Conservation (phyloP, 2,113 vertebrate species). For the Dromiciops gliroides region DNA sequence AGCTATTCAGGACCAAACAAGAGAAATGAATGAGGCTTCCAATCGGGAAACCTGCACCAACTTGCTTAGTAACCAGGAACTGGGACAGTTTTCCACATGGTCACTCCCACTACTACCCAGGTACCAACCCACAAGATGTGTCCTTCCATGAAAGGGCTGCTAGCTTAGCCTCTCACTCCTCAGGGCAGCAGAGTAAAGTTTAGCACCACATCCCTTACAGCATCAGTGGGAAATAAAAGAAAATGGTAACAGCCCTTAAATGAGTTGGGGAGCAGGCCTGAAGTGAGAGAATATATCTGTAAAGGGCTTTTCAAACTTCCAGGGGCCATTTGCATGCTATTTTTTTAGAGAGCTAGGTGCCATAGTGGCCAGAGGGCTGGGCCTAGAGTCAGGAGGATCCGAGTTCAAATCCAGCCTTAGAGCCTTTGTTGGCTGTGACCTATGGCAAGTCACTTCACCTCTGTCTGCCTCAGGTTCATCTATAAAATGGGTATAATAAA, state of each 20-base stretch:
- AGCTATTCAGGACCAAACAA: conserved; percentile 62
- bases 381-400: not conserved
- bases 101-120: not conserved
- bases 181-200: too few relatives aligned
- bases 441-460: not conserved
- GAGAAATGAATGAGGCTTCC: conserved; percentile 59
- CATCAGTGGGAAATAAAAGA: not conserved
- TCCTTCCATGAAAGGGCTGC: not conserved
- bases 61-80: not conserved
- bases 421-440: not conserved
- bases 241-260: not conserved
- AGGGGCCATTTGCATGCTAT: not conserved
- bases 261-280: not conserved
- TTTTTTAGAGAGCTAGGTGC: not conserved
- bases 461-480: not conserved
- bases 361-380: not conserved
- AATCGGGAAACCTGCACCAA: not conserved
- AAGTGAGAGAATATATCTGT: not conserved
- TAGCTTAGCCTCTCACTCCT: not conserved
- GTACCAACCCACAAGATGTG: not conserved
- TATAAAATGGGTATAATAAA: not conserved
- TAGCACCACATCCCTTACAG: not conserved
- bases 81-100: not conserved
- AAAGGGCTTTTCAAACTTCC: not conserved
- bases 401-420: not conserved